A percentile compares a stretch with the other conserved stretches of the same genome.
phyloP scores from a whole-genome alignment of 2,113 vertebrate genomes.

The Chamaea fasciata region DNA sequence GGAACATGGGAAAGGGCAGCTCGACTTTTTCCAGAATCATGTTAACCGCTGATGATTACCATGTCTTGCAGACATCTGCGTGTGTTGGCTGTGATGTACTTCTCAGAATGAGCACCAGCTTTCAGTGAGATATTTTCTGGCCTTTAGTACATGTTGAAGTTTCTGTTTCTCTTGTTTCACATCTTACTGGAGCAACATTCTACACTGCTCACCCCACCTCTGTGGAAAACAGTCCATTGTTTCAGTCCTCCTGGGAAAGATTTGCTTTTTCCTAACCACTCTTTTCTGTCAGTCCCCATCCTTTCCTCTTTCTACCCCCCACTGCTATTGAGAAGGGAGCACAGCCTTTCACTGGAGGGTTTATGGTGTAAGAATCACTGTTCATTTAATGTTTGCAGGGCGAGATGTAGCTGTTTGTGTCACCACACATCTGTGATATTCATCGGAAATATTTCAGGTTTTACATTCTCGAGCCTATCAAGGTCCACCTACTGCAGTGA shows the following conservation, averaged over 20 bases:
- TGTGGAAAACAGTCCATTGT: neutral
- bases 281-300: neutral
- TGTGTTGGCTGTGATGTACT: neutral
- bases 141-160: neutral
- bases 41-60: neutral
- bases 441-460: neutral
- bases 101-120: neutral
- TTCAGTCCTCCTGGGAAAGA: neutral
- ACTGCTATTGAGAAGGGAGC: neutral
- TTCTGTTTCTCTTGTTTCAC: neutral
- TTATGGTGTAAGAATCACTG: neutral
- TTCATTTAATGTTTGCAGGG: neutral
- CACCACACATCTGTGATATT: neutral
- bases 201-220: neutral
- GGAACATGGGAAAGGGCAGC: constrained; percentile 18
- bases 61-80: constrained; percentile 11
- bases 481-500: neutral
- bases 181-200: neutral
- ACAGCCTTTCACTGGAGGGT: neutral
- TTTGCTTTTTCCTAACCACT: neutral
- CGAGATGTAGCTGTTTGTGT: neutral
- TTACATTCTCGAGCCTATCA: neutral
- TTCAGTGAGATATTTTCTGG: neutral
- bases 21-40: constrained; percentile 27
- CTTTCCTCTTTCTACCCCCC: neutral